Percentiles rank a stretch among this genome's conserved stretches.
Conservation (phyloP, 1,140 invertebrate species). For the Metaphire vulgaris region DNA sequence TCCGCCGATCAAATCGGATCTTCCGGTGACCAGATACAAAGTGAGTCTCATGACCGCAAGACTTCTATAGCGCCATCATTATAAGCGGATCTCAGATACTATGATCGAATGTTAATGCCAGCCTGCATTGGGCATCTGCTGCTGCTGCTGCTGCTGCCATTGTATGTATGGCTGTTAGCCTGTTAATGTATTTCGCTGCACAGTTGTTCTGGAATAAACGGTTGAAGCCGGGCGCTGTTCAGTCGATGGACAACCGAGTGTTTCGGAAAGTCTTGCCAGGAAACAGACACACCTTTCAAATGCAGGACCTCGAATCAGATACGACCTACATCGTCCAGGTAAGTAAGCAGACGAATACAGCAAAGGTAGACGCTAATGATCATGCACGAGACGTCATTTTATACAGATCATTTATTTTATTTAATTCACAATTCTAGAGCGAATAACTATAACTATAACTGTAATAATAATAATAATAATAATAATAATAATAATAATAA, state of each 20-base stretch:
- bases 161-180: too few relatives aligned
- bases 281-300: not conserved
- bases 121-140: too few relatives aligned
- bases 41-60: slow-evolving; percentile 21
- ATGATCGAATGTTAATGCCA: too few relatives aligned
- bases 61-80: too few relatives aligned
- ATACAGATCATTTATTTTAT: too few relatives aligned
- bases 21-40: slow-evolving; percentile 35
- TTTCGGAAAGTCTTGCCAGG: not conserved
- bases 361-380: not conserved
- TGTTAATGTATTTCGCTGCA: too few relatives aligned
- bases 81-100: too few relatives aligned
- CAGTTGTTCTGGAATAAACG: slow-evolving; percentile 14
- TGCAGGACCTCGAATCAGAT: not conserved
- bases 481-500: slow-evolving; percentile 4
- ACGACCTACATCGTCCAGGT: too few relatives aligned
- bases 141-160: too few relatives aligned
- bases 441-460: not conserved
- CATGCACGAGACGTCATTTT: too few relatives aligned
- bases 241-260: not conserved
- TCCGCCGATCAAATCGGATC: slow-evolving; percentile 32
- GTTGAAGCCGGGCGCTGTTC: not conserved
- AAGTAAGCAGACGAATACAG: not conserved
- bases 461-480: not conserved
- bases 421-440: not conserved